Evolutionary conservation across 1,140 invertebrate genomes (phyloP).

Genomic region (Adoxophyes honmai): DNA sequence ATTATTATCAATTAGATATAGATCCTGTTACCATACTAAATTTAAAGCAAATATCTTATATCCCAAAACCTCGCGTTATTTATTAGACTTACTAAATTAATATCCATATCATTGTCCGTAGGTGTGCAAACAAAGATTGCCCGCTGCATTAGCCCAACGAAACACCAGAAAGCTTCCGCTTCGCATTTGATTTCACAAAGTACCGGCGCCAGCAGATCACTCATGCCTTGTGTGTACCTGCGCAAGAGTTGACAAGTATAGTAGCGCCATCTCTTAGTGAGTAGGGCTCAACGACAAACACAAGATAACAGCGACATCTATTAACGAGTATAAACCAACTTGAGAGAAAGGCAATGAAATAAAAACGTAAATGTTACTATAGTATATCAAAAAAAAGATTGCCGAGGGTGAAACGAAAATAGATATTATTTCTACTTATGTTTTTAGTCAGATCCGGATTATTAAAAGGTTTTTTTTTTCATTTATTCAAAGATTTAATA

Average conservation of each 20-base stretch:
- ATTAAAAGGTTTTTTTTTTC: too few species aligned
- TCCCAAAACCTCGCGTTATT: neutral
- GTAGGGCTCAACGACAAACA: neutral
- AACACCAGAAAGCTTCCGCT: conserved; percentile 95
- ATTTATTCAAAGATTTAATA: too few species aligned
- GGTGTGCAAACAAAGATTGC: conserved; percentile 94
- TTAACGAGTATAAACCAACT: too few species aligned
- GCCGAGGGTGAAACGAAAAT: too few species aligned
- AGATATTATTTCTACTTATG: too few species aligned
- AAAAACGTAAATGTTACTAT: too few species aligned
- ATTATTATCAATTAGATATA: neutral
- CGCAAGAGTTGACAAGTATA: conserved; percentile 10
- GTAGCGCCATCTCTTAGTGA: conserved; percentile 1
- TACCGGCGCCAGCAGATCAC: conserved; percentile 92
- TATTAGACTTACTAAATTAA: conserved; percentile 86
- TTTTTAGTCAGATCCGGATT: too few species aligned
- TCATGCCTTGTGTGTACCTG: conserved; percentile 93
- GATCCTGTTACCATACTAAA: neutral
- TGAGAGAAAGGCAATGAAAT: too few species aligned
- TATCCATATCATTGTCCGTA: conserved; percentile 95
- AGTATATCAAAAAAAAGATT: too few species aligned
- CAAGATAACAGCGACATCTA: too few species aligned
- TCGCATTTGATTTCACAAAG: conserved; percentile 92
- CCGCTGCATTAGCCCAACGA: conserved; percentile 94
- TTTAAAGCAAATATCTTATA: neutral